Evolutionary conservation across 2,888 invertebrate species (phyloP).

Genomic region (Myopa testacea): DNA sequence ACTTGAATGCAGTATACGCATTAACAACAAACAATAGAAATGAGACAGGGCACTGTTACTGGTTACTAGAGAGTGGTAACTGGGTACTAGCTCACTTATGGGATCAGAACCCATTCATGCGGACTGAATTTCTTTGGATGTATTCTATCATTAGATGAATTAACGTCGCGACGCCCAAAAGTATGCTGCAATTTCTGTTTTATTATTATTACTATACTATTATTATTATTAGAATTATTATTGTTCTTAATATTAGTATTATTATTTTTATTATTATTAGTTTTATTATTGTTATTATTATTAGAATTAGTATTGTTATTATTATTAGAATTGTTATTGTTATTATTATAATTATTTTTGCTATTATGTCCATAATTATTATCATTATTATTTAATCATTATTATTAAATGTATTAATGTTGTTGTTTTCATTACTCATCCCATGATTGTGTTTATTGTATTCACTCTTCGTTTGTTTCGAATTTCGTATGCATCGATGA

Average conservation of each 20-base stretch:
- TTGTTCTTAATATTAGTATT: not conserved
- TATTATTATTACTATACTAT: not conserved
- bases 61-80: not conserved
- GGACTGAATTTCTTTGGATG: not conserved
- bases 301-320: not conserved
- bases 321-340: no score
- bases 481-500: conserved; percentile 42
- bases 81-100: not conserved
- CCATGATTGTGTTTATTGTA: not conserved
- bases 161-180: conserved; percentile 2
- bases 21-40: conserved; percentile 24
- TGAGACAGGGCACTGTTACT: no score
- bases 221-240: not conserved
- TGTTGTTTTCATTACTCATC: not conserved
- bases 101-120: not conserved
- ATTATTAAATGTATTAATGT: not conserved
- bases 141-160: conserved; percentile 24
- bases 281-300: no score
- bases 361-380: no score
- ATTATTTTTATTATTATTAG: no score
- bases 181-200: conserved; percentile 7
- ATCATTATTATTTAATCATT: no score
- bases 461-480: not conserved
- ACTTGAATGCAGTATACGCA: conserved; percentile 45
- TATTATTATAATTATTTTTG: no score